Percentiles rank a stretch among this genome's conserved stretches.
Conservation (phyloP, 2,113 vertebrate genomes). For the Prochilodus magdalenae region DNA sequence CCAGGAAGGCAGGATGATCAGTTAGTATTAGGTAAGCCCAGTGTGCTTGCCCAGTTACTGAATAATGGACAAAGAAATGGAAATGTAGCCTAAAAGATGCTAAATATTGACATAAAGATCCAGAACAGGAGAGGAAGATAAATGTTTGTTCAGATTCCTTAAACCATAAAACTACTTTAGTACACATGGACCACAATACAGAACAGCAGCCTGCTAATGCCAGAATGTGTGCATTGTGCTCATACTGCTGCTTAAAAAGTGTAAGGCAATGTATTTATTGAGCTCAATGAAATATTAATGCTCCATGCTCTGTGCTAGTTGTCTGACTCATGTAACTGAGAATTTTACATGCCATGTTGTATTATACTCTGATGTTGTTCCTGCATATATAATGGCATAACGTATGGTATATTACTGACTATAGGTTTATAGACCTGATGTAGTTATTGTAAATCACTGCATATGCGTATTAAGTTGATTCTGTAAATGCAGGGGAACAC, state of each 20-base stretch:
- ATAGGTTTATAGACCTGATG: not conserved
- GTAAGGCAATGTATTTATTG: not conserved
- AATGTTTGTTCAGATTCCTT: not conserved
- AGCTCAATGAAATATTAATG: not conserved
- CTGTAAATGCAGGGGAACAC: not conserved
- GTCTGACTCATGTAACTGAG: not conserved
- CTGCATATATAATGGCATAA: not conserved
- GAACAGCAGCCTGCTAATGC: not conserved
- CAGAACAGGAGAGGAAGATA: not conserved
- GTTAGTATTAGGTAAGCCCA: not conserved
- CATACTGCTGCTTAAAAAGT: not conserved
- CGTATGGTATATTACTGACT: not conserved
- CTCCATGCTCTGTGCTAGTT: not conserved
- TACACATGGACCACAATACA: not conserved
- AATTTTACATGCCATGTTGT: not conserved
- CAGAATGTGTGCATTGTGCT: not conserved
- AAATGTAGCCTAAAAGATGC: not conserved
- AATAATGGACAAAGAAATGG: not conserved
- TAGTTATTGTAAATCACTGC: not conserved
- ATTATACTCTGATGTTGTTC: not conserved
- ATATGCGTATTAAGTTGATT: not conserved
- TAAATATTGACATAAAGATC: constrained; percentile 1
- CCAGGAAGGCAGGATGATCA: not conserved
- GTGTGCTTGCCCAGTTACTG: not conserved
- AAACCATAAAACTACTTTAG: not conserved